These are phyloP conservation scores for Mus minutoides DNA, from an alignment of 2,797 vertebrate species.

Conservation along the genomic window DNA sequence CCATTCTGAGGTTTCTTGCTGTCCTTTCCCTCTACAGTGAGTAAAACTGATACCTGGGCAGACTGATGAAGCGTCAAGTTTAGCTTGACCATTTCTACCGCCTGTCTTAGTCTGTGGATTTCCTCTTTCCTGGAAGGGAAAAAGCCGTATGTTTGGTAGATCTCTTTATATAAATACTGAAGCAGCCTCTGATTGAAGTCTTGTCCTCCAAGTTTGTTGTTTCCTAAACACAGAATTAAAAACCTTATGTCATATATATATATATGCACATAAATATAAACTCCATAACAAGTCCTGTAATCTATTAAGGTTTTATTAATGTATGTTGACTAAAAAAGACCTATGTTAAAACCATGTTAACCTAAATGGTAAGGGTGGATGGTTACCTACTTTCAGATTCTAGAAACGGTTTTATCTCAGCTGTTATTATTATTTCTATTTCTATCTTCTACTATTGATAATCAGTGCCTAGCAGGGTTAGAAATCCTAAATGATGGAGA, in stretches of 20 bases:
- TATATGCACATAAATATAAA: no score
- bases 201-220: constrained; percentile 98
- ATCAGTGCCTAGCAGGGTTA: neutral
- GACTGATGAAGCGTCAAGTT: constrained; percentile 92
- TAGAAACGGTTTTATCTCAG: neutral
- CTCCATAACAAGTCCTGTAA: neutral
- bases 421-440: neutral
- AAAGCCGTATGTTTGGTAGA: constrained; percentile 89
- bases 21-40: constrained; percentile 87
- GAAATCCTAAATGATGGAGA: constrained; percentile 45
- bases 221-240: constrained; percentile 86
- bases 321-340: constrained; percentile 1
- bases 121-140: constrained; percentile 93
- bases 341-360: neutral
- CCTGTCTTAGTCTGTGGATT: constrained; percentile 94
- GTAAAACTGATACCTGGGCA: constrained; percentile 86
- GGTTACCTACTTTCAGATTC: neutral
- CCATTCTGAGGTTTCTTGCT: constrained; percentile 55
- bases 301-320: constrained; percentile 40
- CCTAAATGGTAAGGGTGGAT: neutral
- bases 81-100: constrained; percentile 95
- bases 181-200: constrained; percentile 98
- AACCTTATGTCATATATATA: neutral
- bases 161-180: constrained; percentile 90
- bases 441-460: neutral